Percentiles rank a stretch among this genome's conserved stretches.
Conservation (phyloP, 2,797 vertebrate genomes). For the Ambastaia sidthimunki region DNA sequence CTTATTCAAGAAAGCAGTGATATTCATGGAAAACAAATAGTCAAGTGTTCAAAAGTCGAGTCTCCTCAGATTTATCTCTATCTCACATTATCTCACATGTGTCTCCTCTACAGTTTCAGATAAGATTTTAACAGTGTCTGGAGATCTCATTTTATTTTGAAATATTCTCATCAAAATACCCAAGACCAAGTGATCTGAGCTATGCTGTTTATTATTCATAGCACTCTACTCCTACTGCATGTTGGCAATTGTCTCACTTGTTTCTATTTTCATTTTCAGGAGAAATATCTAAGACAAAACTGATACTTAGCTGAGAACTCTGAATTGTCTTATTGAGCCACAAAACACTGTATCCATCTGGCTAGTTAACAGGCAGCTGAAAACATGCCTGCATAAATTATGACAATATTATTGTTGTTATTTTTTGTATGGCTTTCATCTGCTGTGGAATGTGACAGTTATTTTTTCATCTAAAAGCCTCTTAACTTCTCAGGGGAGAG, state of each 20-base stretch:
- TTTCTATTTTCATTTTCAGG: too few relatives aligned
- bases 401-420: not conserved
- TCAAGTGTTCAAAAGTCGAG: too few relatives aligned
- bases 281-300: too few relatives aligned
- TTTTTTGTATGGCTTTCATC: not conserved
- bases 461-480: conserved; percentile 31
- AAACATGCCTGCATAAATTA: not conserved
- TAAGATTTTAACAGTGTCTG: not conserved
- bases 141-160: not conserved
- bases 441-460: conserved; percentile 12
- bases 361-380: not conserved
- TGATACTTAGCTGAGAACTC: too few relatives aligned
- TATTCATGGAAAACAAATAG: not conserved
- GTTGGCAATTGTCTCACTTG: too few relatives aligned
- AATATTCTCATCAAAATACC: not conserved
- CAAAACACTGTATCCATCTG: not conserved
- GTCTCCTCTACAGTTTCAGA: not conserved
- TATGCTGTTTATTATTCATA: too few relatives aligned
- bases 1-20: not conserved
- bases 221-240: too few relatives aligned
- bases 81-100: too few relatives aligned
- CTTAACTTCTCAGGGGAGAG: not conserved
- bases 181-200: not conserved
- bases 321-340: too few relatives aligned
- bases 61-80: too few relatives aligned